Percentiles rank a stretch among this genome's conserved stretches.
Evolutionary conservation across 2,113 vertebrate species (phyloP).

Genomic region (Limanda limanda): DNA sequence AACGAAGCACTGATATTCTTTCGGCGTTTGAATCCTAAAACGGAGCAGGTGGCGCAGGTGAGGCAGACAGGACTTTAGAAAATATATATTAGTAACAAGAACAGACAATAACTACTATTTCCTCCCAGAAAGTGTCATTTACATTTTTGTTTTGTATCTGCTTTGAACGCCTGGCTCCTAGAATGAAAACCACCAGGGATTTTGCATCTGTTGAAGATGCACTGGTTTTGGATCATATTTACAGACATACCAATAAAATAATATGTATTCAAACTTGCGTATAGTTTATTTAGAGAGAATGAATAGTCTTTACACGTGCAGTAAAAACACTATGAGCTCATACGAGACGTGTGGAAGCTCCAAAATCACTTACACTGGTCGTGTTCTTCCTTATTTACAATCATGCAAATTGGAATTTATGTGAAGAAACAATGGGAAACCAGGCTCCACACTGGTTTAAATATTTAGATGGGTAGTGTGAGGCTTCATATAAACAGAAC

Average conservation of each 20-base stretch:
- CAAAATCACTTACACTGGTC: background rate
- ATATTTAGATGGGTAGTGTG: conserved; percentile 34
- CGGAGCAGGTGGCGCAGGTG: background rate
- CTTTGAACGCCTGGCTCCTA: background rate
- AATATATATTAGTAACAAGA: too few species aligned
- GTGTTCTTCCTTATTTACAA: conserved; percentile 19
- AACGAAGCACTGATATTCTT: background rate
- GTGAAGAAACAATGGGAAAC: background rate
- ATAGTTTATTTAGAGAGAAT: background rate
- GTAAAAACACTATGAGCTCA: background rate
- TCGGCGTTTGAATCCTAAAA: background rate
- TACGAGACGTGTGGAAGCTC: conserved; percentile 9
- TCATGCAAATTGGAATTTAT: conserved; percentile 18
- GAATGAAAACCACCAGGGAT: background rate
- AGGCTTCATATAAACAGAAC: conserved; percentile 18
- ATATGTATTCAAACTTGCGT: background rate
- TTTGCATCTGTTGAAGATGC: background rate
- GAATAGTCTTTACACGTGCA: background rate
- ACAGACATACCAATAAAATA: background rate
- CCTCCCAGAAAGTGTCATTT: background rate
- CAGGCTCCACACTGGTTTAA: conserved; percentile 24
- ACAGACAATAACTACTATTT: too few species aligned
- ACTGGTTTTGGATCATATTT: background rate
- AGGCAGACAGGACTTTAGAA: background rate
- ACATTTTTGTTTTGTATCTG: background rate